Evolutionary conservation across 2,888 invertebrate species (phyloP).

Genomic region (Mimachlamys varia): DNA sequence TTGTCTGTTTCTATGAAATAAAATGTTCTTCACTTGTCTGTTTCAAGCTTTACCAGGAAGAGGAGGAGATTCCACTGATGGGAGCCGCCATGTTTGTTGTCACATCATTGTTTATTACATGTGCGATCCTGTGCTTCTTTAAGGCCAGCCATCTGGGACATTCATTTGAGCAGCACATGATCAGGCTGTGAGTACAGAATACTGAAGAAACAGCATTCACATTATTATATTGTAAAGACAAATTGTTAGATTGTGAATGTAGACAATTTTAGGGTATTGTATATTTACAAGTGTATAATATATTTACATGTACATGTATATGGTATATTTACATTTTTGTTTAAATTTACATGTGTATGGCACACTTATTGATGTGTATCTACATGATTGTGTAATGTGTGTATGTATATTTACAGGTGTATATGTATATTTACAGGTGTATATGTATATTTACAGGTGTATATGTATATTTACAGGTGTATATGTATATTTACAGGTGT

Average conservation of each 20-base stretch:
- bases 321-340: neutral
- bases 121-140: slow-evolving; percentile 61
- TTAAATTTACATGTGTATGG: slow-evolving; percentile 38
- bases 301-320: neutral
- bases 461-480: slow-evolving; percentile 36
- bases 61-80: slow-evolving; percentile 52
- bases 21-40: neutral
- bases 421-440: neutral
- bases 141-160: slow-evolving; percentile 60
- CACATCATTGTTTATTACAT: slow-evolving; percentile 58
- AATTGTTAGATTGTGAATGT: neutral
- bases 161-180: slow-evolving; percentile 59
- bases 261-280: neutral
- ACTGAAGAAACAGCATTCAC: neutral
- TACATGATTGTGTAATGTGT: neutral
- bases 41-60: slow-evolving; percentile 63
- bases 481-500: neutral
- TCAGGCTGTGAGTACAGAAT: slow-evolving; percentile 57
- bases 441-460: neutral
- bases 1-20: no score
- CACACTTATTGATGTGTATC: neutral
- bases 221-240: no score
- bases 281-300: neutral
- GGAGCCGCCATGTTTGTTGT: slow-evolving; percentile 59
- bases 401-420: slow-evolving; percentile 17